Base-by-base conservation (phyloP, 2,113 vertebrate species). In the Saiga tatarica region DNA sequence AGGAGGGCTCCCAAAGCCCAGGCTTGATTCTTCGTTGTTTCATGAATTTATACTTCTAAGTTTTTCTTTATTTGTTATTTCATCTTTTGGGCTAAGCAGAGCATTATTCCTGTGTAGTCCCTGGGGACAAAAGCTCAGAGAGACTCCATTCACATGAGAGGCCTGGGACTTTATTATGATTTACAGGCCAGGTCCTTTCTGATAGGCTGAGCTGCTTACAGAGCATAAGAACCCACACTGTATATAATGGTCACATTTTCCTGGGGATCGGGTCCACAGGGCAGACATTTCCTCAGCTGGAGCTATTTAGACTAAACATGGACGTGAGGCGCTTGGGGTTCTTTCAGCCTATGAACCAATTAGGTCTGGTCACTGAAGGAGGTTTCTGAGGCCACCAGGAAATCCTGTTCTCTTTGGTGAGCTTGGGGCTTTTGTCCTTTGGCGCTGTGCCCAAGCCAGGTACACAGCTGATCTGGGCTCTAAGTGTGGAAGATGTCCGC, bases 371-470 rank as follows among this genome's bases (percentile, higher is more conserved):
- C 28, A 7, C 78, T 50, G 33, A 93, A 79, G 79, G 74, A 45
- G 91, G 88, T 89, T 86, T 84, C 94, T 60, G 57, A 95, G 94
- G 81, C 59, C 45, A 67, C 26, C 76, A 79, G 42, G 76, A 36
- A 84, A 45, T 64, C 6, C 60, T 11, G 9, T 84, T 87, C 47
- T 90, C 79, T 90, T 93, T 92, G 94, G 87, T 50, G 55, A 88
- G 53, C 87, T 94, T 88, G 92, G 81, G 81, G 52, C 26, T 57
- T 94, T 96, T 26, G 91, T 74, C 30, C 33, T 89, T 42, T 93
- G 97, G 71, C 59, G 30, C 47, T 64, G 6, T 76, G 74, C 74
- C 94, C 81, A 71, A 64, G 53, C 53, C 76, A 82, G 42, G 60
- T 6, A 36, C 33, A 16, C 11, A 17, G 84, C 50, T 55, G 71